These are phyloP conservation scores for Synaphobranchus kaupii DNA, from an alignment of 2,797 vertebrate genomes.

Conservation along the genomic window DNA sequence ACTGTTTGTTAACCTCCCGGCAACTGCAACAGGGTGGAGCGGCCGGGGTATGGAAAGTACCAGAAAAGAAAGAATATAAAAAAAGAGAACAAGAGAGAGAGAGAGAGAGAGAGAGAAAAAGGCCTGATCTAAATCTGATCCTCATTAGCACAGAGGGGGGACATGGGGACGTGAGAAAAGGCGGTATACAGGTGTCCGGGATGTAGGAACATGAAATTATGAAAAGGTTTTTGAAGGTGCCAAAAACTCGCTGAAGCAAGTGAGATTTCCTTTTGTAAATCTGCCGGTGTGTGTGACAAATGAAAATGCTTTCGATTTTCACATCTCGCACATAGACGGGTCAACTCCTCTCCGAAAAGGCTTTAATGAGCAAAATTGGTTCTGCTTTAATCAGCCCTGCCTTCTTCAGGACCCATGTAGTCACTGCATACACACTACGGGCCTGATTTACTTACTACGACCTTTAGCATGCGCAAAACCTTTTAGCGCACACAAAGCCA, in stretches of 20 bases:
- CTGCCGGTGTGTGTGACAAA: background rate
- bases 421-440: background rate
- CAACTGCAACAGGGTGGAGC: background rate
- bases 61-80: no score
- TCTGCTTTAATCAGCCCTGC: background rate
- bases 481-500: no score
- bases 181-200: background rate
- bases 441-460: no score
- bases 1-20: background rate
- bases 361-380: background rate
- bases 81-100: background rate
- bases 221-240: background rate
- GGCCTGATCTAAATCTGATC: background rate
- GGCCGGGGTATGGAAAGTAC: background rate
- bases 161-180: background rate
- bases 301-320: background rate
- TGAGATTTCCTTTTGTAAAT: background rate
- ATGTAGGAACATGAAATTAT: background rate
- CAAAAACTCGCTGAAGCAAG: background rate
- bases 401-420: background rate
- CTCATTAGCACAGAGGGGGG: background rate
- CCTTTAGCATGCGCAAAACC: no score
- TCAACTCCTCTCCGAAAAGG: background rate
- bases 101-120: background rate
- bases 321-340: background rate